Evolutionary conservation across 2,113 vertebrate genomes (phyloP).

Genomic region (Periophthalmus modestus): DNA sequence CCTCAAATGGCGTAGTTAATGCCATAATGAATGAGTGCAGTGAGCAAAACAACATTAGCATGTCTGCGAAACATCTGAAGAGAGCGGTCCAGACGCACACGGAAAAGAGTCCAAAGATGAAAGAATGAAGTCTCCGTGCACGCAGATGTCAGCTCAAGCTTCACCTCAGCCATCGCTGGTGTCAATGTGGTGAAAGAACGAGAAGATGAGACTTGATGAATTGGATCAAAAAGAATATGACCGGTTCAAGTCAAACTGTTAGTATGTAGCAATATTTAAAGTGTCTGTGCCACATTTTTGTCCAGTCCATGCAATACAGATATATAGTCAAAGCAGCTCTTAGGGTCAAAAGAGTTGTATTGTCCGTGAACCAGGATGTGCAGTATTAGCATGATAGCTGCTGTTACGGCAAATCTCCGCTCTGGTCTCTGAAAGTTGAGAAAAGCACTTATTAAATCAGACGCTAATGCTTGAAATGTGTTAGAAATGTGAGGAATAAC

Average conservation of each 20-base stretch:
- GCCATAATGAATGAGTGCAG: slow-evolving; percentile 11
- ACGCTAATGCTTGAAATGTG: no score
- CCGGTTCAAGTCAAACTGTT: background rate
- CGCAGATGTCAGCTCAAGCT: slow-evolving; percentile 12
- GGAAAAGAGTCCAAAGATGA: slow-evolving; percentile 17
- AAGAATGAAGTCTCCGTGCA: slow-evolving; percentile 4
- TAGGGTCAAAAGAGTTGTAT: no score
- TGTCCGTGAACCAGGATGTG: no score
- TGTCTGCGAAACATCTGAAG: slow-evolving; percentile 27
- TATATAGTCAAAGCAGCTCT: no score
- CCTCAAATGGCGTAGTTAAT: slow-evolving; percentile 6
- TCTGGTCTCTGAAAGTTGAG: no score
- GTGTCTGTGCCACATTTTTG: no score
- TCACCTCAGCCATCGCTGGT: background rate
- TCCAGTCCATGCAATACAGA: no score
- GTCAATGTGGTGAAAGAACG: background rate
- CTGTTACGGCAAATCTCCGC: no score
- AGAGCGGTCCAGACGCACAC: slow-evolving; percentile 25
- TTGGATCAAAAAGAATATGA: background rate
- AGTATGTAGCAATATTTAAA: background rate
- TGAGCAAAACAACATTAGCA: slow-evolving; percentile 33
- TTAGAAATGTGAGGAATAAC: no score
- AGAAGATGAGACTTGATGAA: background rate
- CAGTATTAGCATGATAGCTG: no score
- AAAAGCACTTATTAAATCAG: no score